Evolutionary conservation across 2,888 invertebrate genomes (phyloP), one percentile per base, ranked within the genome.

Genomic region (Yponomeuta sedellus): DNA sequence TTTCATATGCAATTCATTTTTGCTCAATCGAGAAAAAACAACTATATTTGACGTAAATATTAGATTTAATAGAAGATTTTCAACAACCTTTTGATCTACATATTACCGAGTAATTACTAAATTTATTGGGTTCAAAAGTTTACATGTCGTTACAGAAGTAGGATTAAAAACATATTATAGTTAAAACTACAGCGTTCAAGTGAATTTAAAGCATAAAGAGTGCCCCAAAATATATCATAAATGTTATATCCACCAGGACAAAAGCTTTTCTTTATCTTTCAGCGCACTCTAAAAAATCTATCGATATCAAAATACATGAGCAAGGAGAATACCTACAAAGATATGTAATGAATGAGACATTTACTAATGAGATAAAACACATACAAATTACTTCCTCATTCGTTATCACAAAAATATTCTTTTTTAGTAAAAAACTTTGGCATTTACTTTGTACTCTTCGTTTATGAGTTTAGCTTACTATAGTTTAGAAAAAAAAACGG

Each of bases 81-180:
- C 74, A 83, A 86, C 84, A 85, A 61, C 16, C 58, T 59, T 66
- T 20, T 61, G 69, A 66, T 57, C 68, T 71, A 77, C 77, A 76
- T 78, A 79, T 77, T 75, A 82, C 83, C 73, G 81, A 83, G 83
- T 81, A 76, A 82, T 75, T 81, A 82, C 88, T 89, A 91, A 90
- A 90, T 90, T 91, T 90, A 91, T 91, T 91, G 91, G 91, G 91
- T 88, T 59, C 59, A 12, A 56, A 19, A 20, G 34, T 19, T 63
- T 63, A 63, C 44, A 20, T 63, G 8, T 52, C 16, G 44, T 16
- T 52, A 52, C 16, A 52, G 3, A 16, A 1, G 16, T 52, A 52
- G 44, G 16, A 16, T 52, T 52, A 52, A 52, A 34, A 6, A 12
- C 16, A 16, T 52, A 52, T 52, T 52, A 52, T 52, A 34, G 34